Evolutionary conservation across 2,797 vertebrate genomes (phyloP).

Genomic region (Clarias laeviceps): DNA sequence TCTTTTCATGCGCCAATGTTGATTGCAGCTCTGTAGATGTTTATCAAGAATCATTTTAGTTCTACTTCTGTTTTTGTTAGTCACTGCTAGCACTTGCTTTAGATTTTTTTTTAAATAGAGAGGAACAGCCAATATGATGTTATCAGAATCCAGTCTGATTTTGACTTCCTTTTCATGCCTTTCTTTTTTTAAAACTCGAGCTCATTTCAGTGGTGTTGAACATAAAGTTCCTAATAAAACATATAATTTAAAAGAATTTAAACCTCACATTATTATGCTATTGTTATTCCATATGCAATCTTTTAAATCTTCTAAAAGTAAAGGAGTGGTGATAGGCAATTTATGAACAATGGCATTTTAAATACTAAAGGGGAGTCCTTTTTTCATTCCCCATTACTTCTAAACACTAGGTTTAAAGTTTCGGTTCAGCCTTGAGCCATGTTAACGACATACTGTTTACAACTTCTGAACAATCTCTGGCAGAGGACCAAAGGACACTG

Average conservation of each 20-base stretch:
- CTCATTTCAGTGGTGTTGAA: not conserved
- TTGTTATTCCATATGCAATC: not conserved
- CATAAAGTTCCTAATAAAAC: not conserved
- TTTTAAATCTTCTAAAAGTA: not conserved
- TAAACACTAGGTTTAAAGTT: constrained; percentile 2
- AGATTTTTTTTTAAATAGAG: not conserved
- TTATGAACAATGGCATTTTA: not conserved
- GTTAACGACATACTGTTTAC: not conserved
- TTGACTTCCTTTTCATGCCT: not conserved
- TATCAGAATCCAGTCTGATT: not conserved
- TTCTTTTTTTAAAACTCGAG: not conserved
- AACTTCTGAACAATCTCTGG: not conserved
- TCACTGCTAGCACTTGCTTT: not conserved
- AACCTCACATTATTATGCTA: not conserved
- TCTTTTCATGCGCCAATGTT: not conserved
- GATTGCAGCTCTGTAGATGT: not conserved
- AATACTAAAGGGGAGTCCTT: not conserved
- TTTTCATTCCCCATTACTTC: not conserved
- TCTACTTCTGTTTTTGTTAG: not conserved
- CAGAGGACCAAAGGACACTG: not conserved
- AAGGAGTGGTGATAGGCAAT: not conserved
- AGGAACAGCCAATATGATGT: not conserved
- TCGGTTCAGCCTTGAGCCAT: not conserved
- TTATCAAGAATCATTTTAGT: not conserved
- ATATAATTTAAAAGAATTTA: not conserved